Percentiles rank a stretch among this genome's conserved stretches.
Conservation (phyloP, 2,888 invertebrate species). For the Strigamia transsilvanica region DNA sequence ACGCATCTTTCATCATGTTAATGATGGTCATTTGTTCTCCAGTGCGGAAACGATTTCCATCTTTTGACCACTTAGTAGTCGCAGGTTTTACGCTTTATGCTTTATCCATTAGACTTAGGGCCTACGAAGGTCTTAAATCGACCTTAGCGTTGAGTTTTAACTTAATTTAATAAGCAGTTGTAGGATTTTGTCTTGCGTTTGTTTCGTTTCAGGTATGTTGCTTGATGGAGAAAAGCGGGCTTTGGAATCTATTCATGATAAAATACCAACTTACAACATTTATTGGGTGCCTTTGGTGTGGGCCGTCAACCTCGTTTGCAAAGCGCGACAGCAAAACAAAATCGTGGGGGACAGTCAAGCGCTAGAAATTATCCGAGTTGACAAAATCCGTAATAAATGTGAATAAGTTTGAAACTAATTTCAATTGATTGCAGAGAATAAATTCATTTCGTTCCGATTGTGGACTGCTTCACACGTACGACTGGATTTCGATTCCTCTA, state of each 20-base stretch:
- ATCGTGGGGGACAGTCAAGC: constrained; percentile 64
- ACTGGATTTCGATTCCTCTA: constrained; percentile 82
- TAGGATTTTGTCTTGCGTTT: neutral
- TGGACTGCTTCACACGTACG: constrained; percentile 73
- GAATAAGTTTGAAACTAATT: neutral
- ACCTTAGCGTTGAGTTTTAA: too few species aligned
- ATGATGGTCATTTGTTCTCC: constrained; percentile 85
- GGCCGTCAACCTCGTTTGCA: constrained; percentile 87
- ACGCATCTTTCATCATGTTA: constrained; percentile 86
- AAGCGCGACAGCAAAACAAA: constrained; percentile 70
- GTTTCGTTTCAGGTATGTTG: constrained; percentile 72
- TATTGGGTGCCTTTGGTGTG: constrained; percentile 93
- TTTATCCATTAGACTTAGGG: too few species aligned
- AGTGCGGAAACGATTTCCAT: constrained; percentile 88
- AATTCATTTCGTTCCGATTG: constrained; percentile 85
- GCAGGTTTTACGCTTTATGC: constrained; percentile 71
- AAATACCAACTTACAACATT: constrained; percentile 85
- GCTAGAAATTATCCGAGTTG: constrained; percentile 63
- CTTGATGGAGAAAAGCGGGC: constrained; percentile 82
- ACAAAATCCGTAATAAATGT: constrained; percentile 55
- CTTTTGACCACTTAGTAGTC: constrained; percentile 82
- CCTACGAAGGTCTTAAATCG: too few species aligned
- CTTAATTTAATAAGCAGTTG: too few species aligned
- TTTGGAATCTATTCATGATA: constrained; percentile 77
- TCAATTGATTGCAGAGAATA: constrained; percentile 68